A percentile compares a stretch with the other conserved stretches of the same genome.
These are phyloP conservation scores for Chloebia gouldiae DNA, from an alignment of 2,113 vertebrate species.

Conservation along the genomic window DNA sequence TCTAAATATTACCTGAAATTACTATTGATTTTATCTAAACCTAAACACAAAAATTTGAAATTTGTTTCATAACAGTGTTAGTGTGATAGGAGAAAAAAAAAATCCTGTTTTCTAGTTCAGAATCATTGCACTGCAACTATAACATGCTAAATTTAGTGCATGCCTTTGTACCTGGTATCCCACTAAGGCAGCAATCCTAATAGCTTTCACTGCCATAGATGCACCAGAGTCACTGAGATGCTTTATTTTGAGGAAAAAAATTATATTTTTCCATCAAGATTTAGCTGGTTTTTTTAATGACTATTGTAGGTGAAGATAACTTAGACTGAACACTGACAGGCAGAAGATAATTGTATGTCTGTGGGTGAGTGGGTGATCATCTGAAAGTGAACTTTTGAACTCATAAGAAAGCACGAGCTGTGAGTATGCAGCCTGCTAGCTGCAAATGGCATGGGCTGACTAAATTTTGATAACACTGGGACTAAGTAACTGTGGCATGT, in stretches of 20 bases:
- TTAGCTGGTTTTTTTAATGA: neutral
- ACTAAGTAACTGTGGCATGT: neutral
- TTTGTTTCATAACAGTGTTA: neutral
- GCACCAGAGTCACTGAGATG: neutral
- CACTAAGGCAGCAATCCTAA: neutral
- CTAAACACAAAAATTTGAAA: neutral
- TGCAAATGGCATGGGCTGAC: neutral
- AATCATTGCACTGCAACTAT: neutral
- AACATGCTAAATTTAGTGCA: neutral
- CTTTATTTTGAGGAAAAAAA: neutral
- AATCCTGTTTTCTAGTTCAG: neutral
- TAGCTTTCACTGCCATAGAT: neutral
- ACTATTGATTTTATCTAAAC: neutral
- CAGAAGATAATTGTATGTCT: neutral
- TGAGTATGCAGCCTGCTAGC: neutral
- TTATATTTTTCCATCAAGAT: neutral
- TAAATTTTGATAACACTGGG: neutral
- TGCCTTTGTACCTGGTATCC: neutral
- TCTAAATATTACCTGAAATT: neutral
- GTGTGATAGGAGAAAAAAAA: neutral
- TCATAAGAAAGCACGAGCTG: neutral
- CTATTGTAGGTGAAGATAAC: neutral
- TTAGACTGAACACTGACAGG: neutral
- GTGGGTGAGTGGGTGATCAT: slow-evolving; percentile 20
- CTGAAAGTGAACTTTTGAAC: slow-evolving; percentile 54